Evolutionary conservation across 2,113 vertebrate genomes (phyloP), one percentile per base, ranked within the genome.

Genomic region (Oreochromis tanganicae): DNA sequence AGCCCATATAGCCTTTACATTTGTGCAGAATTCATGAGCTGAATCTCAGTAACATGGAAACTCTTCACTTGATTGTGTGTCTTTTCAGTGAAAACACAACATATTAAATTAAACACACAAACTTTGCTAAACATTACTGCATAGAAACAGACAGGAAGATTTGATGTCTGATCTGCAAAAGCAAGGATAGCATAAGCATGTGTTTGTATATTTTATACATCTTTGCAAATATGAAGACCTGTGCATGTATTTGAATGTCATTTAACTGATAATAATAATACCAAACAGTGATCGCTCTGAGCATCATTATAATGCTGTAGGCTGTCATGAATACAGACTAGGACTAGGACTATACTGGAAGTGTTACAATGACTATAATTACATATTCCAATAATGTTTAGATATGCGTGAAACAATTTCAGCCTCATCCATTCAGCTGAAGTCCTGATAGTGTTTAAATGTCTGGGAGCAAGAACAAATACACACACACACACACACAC

Each of bases 41-140:
- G 86, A 88, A 91, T 88, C 82, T 81, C 71, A 89, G 88, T 86
- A 81, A 84, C 54, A 87, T 90, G 89, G 86, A 92, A 81, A 87
- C 83, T 88, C 73, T 80, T 80, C 87, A 92, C 75, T 94, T 94
- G 91, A 94, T 83, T 87, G 87, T 85, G 55, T 48, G 87, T 85
- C 82, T 92, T 94, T 94, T 95, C 92, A 90, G 89, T 56, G 75
- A 89, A 92, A 94, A 95, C 89, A 93, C 90, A 84, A 89, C 90
- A 90, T 87, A 92, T 85, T 93, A 93, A 93, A 95, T 94, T 95
- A 92, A 92, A 93, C 91, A 92, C 56, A 87, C 88, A 93, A 89
- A 89, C 73, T 36, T 81, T 84, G 86, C 83, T 68, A 86, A 88
- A 93, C 90, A 82, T 91, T 88, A 55, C 82, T 93, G 91, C 89